Base-by-base conservation (phyloP, 2,113 vertebrate species). In the Neoarius graeffei region DNA sequence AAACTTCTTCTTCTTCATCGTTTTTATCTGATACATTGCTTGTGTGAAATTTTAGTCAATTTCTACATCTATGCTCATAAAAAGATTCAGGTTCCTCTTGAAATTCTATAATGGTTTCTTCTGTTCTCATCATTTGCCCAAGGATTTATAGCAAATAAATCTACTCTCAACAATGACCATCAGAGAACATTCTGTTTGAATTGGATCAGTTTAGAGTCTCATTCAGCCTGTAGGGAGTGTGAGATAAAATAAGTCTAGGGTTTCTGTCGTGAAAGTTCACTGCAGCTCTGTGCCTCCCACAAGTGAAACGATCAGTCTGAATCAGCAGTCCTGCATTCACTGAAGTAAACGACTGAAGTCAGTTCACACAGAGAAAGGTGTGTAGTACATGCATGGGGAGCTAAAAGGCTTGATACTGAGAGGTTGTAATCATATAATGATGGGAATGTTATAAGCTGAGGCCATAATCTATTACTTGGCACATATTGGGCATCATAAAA, bases 381-480 rank as follows among this genome's bases (percentile, higher is more conserved):
- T 76, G 84, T 25, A 77, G 14, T 50, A 50, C 50, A 52, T 52
- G 35, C 25, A 79, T 27, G 42, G 42, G 14, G 73, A 86, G 85
- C 5, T 79, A 64, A 54, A 71, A 73, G 64, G 85, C 62, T 13
- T 86, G 59, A 67, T 69, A 83, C 74, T 77, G 23, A 11, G 80
- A 86, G 20, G 19, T 86, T 50, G 56, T 88, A 88, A 89, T 88
- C 81, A n/a, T 80, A 87, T 85, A 82, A 89, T 35, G 27, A 82
- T 62, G 79, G 15, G 83, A 35, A 83, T 67, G 71, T 73, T 82
- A 81, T 81, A 87, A 85, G n/a, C 59, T 54, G 64, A 20, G 17
- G 73, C 42, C 54, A 20, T 81, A 60, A 88, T 84, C 85, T 87
- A 52, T 88, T 81, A 64, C 50, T 85, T 91, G 87, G 81, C 66